phyloP scores from a whole-genome alignment of 2,797 vertebrate genomes.

The Chromis chromis region DNA sequence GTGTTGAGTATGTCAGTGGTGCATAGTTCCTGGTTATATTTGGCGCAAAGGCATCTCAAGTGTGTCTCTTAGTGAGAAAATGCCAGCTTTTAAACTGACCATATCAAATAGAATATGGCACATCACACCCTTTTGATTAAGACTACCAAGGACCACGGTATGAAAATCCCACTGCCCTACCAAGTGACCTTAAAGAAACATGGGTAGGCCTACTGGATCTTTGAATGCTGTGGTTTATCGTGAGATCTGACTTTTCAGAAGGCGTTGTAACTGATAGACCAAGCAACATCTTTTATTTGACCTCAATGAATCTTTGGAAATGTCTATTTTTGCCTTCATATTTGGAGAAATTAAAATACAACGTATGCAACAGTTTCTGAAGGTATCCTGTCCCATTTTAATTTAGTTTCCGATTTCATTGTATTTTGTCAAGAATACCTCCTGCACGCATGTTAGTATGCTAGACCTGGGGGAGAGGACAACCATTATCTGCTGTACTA shows the following conservation, averaged over 20 bases:
- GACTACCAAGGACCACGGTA: background rate
- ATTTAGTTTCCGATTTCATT: slow-evolving; percentile 14
- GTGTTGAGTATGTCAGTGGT: background rate
- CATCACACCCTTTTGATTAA: slow-evolving; percentile 9
- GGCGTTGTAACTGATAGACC: background rate
- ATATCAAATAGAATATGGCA: slow-evolving; percentile 24
- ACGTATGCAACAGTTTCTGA: background rate
- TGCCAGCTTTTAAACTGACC: slow-evolving; percentile 24
- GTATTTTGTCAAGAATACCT: slow-evolving; percentile 41
- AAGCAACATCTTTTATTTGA: background rate
- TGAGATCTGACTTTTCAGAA: background rate
- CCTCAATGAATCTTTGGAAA: background rate
- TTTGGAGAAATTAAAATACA: background rate
- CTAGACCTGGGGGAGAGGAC: slow-evolving; percentile 35
- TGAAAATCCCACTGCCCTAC: slow-evolving; percentile 5
- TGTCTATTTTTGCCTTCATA: background rate
- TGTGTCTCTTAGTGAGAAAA: slow-evolving; percentile 5
- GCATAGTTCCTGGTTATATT: background rate
- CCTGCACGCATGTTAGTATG: slow-evolving; percentile 33
- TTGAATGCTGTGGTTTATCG: background rate
- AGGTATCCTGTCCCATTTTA: background rate
- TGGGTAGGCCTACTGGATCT: background rate
- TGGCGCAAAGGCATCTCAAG: background rate
- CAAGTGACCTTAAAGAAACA: slow-evolving; percentile 18
- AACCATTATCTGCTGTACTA: slow-evolving; percentile 50